Evolutionary conservation across 2,888 invertebrate species (phyloP), one percentile per base, ranked within the genome.

Genomic region (Eristalinus sepulchralis): DNA sequence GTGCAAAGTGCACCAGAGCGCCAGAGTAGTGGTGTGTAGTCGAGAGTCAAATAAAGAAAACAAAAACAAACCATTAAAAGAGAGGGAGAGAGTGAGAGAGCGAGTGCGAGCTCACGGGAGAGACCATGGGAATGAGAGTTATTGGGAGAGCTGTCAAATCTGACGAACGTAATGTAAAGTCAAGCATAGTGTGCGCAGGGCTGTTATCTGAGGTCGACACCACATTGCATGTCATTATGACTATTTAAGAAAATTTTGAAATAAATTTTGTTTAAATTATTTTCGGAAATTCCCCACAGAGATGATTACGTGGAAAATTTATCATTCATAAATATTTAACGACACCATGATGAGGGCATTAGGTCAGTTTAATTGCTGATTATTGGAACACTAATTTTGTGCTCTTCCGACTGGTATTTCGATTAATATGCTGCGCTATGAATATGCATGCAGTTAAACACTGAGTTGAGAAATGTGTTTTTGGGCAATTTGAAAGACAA

Each of bases 61-160:
- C 85, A 85, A 85, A 85, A 85, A 85, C 85, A 85, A 85, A 85
- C 85, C 77, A 85, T 85, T 82, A 77, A 13, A 33, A 73, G 82
- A 82, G 76, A 77, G 2, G 13, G 47, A 17, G 47, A n/a, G n/a
- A 31, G 33, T 47, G 13, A 39, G 47, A 17, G 47, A 47, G 47
- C 17, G 47, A 47, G 47, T 1, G 8, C 8, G 47, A 1, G 47
- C 27, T 27, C 27, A 27, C 27, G 27, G 27, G 27, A 27, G 27
- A 17, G 17, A 47, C 17, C 17, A 8, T 17, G 47, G 4, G 36
- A 64, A 71, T 57, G 64, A 59, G 83, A 63, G 57, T 36, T 34
- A 27, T n/a, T 24, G 59, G 2, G 20, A 47, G 85, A 83, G 22
- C 67, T 78, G 82, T 76, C 75, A 80, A n/a, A 59, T 11, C 2